Conservation (phyloP, 53 echinoderm and acorn worm genomes). For the Crossaster papposus region DNA sequence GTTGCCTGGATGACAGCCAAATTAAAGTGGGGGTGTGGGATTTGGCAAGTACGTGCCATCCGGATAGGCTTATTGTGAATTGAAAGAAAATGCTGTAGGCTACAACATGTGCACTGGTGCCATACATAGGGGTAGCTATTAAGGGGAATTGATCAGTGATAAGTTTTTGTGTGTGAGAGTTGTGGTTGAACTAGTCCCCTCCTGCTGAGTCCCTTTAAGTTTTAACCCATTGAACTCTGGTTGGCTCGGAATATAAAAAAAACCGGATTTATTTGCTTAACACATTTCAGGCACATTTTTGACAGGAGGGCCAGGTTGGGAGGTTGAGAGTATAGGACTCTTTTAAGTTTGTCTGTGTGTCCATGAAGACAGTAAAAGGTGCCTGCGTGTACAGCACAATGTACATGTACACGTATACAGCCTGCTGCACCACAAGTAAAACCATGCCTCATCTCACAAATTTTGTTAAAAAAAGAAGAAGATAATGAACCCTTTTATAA, state of each 20-base stretch:
- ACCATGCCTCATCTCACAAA: too few species aligned
- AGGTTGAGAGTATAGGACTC: background rate
- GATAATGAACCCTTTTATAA: too few species aligned
- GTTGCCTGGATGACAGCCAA: slow-evolving; percentile 13
- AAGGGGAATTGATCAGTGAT: background rate
- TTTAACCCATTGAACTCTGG: slow-evolving; percentile 30
- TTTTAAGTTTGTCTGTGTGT: background rate
- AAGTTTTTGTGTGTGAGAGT: background rate
- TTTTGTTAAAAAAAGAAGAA: too few species aligned
- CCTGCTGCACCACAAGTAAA: too few species aligned
- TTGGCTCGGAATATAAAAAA: slow-evolving; percentile 4
- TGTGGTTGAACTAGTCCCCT: background rate
- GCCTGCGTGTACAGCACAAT: background rate
- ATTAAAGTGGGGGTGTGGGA: background rate
- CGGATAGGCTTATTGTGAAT: background rate
- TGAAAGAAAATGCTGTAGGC: background rate
- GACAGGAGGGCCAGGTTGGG: background rate
- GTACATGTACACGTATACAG: too few species aligned
- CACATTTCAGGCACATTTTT: slow-evolving; percentile 37
- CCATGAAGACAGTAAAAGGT: background rate
- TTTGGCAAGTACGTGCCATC: background rate
- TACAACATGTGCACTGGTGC: background rate
- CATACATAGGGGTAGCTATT: background rate
- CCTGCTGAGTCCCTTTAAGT: slow-evolving; percentile 12
- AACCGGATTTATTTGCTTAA: slow-evolving; percentile 30